Evolutionary conservation across 2,888 invertebrate genomes (phyloP), one percentile per base, ranked within the genome.

Genomic region (Eugnorisma glareosa): DNA sequence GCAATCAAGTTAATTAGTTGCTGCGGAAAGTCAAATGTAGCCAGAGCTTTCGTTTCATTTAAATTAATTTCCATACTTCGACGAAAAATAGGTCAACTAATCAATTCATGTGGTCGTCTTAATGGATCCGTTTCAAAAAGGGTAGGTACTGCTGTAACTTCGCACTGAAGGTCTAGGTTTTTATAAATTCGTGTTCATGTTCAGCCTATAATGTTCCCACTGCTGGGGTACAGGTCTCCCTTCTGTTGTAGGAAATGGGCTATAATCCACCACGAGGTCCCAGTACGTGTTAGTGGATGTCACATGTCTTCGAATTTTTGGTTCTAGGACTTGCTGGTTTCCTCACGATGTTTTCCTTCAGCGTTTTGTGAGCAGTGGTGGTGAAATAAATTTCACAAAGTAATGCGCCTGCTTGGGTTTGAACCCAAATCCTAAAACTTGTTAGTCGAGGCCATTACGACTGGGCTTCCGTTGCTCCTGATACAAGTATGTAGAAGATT

Each of bases 31-130:
- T 64, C 63, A 54, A 54, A 69, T 69, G 54, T 31, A n/a, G 7
- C n/a, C 8, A 48, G 10, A 79, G 35, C 31, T 48, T 24, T 69
- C 15, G 18, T 54, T 69, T 69, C 40, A 79, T 79, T 78, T 40
- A 35, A 48, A 79, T 78, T 28, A 35, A 66, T 70, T 40, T 66
- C 40, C 57, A 57, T 79, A 31, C 10, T 24, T 31, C 24, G 28
- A 13, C 6, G 54, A 66, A 24, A 35, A 63, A 67, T 51, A 28
- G 35, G 43, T 28, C 31, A 61, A 7, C 18, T 18, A 15, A 48
- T 51, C 35, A 61, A 67, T 77, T 61, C 13, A 4, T 11, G 51
- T 51, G 51, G 28, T 31, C 3, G 45, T 74, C 18, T 28, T 73
- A 18, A 31, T 37, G 45, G 24, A 75, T 40, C 40, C 31, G n/a